phyloP scores from a whole-genome alignment of 37 sponge, comb jelly and placozoan genomes.

The Agelas oroides region DNA sequence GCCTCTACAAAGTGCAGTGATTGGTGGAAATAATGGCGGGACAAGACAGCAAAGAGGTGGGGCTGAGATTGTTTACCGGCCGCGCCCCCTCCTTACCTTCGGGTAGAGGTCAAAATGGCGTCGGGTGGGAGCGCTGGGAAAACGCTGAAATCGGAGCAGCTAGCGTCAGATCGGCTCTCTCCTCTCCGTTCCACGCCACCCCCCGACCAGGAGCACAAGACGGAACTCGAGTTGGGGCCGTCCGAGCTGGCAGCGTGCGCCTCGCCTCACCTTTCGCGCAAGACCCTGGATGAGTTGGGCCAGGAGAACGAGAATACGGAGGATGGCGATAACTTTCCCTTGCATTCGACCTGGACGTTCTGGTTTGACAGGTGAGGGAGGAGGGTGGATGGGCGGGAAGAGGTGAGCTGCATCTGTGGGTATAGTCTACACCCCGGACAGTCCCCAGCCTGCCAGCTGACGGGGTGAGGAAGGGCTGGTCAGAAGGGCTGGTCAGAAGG shows the following conservation, averaged over 20 bases:
- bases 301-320: slow-evolving; percentile 13
- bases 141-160: too few relatives aligned
- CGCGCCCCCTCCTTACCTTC: neutral
- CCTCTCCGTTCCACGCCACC: neutral
- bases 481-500: too few relatives aligned
- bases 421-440: too few relatives aligned
- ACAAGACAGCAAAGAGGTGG: too few relatives aligned
- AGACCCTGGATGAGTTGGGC: slow-evolving; percentile 41
- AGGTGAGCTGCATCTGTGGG: too few relatives aligned
- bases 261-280: slow-evolving; percentile 21
- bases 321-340: slow-evolving; percentile 35
- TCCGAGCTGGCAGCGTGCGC: neutral
- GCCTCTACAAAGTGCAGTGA: too few relatives aligned
- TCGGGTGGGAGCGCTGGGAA: neutral
- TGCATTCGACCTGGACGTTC: slow-evolving; percentile 74
- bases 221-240: neutral
- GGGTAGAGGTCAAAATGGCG: neutral
- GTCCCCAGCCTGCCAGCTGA: too few relatives aligned
- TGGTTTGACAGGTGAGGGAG: slow-evolving; percentile 73
- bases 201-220: too few relatives aligned
- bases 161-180: too few relatives aligned
- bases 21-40: too few relatives aligned
- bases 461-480: too few relatives aligned
- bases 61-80: too few relatives aligned
- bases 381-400: neutral